These are phyloP conservation scores for Hyperoplus lanceolatus DNA, from an alignment of 2,797 vertebrate genomes.

Conservation along the genomic window DNA sequence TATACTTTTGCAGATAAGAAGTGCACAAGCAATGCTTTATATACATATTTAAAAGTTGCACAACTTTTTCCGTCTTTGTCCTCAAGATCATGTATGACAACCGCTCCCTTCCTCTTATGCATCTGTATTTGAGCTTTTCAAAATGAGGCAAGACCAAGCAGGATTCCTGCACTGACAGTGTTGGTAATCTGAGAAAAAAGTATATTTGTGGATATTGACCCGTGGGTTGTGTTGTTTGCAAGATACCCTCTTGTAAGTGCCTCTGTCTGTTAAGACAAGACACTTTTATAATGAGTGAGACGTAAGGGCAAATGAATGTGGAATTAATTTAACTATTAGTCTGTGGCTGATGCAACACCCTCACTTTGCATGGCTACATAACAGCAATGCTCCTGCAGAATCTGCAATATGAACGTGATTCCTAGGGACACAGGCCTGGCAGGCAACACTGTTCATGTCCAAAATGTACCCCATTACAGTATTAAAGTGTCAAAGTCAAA, in stretches of 20 bases:
- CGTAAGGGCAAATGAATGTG: not conserved
- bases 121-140: too few species aligned
- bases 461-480: conserved; percentile 43
- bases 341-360: not conserved
- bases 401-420: conserved; percentile 11
- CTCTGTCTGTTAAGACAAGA: not conserved
- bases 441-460: conserved; percentile 29
- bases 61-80: not conserved
- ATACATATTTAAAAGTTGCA: not conserved
- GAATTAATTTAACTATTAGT: not conserved
- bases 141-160: not conserved
- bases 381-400: conserved; percentile 23
- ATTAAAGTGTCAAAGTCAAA: conserved; percentile 40
- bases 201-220: not conserved
- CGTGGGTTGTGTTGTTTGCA: not conserved
- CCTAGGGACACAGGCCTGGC: conserved; percentile 32
- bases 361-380: not conserved
- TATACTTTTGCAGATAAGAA: too few species aligned
- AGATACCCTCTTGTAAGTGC: not conserved
- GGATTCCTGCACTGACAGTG: too few species aligned
- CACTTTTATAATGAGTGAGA: too few species aligned
- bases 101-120: too few species aligned
- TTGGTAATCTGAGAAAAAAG: too few species aligned
- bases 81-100: not conserved
- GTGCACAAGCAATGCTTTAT: too few species aligned